Conservation (phyloP, 2,888 invertebrate genomes). For the Papilio protenor region DNA sequence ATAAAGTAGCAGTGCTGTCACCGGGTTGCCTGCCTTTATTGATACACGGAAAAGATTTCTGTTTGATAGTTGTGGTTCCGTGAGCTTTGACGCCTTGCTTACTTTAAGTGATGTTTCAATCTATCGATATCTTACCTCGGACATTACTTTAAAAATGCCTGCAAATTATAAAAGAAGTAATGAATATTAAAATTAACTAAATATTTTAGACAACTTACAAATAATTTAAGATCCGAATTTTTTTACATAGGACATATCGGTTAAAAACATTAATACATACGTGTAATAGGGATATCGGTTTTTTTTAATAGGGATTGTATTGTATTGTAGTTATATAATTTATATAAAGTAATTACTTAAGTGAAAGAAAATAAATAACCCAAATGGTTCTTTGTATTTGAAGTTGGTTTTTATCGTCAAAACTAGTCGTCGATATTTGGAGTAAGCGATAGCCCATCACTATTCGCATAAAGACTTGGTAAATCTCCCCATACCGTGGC, state of each 20-base stretch:
- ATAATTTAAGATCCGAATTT: too few species aligned
- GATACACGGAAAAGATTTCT: constrained; percentile 85
- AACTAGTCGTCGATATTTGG: constrained; percentile 46
- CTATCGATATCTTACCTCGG: background rate
- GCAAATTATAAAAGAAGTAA: background rate
- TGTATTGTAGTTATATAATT: too few species aligned
- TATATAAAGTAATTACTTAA: background rate
- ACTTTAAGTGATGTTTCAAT: constrained; percentile 48
- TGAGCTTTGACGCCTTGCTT: constrained; percentile 77
- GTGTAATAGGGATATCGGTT: too few species aligned
- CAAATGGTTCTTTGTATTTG: background rate
- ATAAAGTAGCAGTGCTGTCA: constrained; percentile 72
- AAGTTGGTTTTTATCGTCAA: background rate
- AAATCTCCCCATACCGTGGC: constrained; percentile 74
- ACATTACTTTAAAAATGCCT: background rate
- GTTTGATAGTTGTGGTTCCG: constrained; percentile 83
- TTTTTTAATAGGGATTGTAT: too few species aligned
- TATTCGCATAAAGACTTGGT: constrained; percentile 59
- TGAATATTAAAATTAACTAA: background rate
- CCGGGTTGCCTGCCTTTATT: constrained; percentile 74
- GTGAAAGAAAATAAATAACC: background rate
- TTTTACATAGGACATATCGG: too few species aligned
- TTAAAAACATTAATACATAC: too few species aligned
- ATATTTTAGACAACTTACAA: background rate
- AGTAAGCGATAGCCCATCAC: constrained; percentile 42